Base-by-base conservation (phyloP, 2,888 invertebrate species). In the Ennomos fuscantarius region DNA sequence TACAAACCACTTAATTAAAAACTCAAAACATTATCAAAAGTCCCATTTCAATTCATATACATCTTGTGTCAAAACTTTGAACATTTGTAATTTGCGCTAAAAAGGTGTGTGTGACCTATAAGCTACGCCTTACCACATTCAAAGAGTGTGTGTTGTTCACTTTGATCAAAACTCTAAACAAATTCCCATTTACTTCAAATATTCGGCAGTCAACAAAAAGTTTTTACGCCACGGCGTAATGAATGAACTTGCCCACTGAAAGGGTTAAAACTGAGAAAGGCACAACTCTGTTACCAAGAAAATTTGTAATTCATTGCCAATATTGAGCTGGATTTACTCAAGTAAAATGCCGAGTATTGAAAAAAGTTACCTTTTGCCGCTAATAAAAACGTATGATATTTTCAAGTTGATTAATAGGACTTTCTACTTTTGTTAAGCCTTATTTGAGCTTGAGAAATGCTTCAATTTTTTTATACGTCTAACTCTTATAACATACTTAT, bases 221-320 rank as follows among this genome's bases (percentile, higher is more conserved):
- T 57, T 46, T 73, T 82, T 82, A 58, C 72, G 69, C 66, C 66
- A 67, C 72, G 70, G 61, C 76, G 79, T 87, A 86, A 86, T 86
- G 85, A 86, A 81, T 75, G 76, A 86, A 86, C 82, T 86, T 85
- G 64, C 72, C 74, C 78, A 76, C 73, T 78, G 81, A 84, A 86
- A 82, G 84, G 84, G 82, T 82, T 81, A 78, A 80, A 81, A 80
- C 76, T 77, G 78, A 11, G 70, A 80, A 82, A 82, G 76, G 82
- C 78, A 68, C 71, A 80, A 80, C 78, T 83, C 79, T 78, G 80
- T 77, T 81, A 79, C 80, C 81, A 82, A 79, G 78, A 79, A 84
- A 86, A 86, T 86, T 82, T 78, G 82, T 85, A 81, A 85, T 85
- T 86, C 83, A 86, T 84, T 84, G 81, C 80, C 71, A 65, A 74